A percentile compares a stretch with the other conserved stretches of the same genome.
Conservation (phyloP, 2,888 invertebrate genomes). For the Agrochola circellaris region DNA sequence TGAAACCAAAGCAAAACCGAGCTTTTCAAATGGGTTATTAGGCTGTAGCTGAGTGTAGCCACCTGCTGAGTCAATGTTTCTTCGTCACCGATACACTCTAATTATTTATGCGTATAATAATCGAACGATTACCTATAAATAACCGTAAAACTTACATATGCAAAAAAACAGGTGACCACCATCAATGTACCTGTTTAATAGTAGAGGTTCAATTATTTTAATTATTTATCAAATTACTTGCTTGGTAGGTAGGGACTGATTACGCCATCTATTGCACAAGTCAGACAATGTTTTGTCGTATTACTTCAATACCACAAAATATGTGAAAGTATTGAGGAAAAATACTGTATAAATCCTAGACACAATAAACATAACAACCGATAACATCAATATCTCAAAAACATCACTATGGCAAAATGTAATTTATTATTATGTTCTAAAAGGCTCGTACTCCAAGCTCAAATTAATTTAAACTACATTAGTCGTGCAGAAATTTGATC, state of each 20-base stretch:
- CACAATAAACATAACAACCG: background rate
- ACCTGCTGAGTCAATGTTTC: background rate
- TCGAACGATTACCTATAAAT: background rate
- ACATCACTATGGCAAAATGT: background rate
- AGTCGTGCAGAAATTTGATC: slow-evolving; percentile 60
- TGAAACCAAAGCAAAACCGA: background rate
- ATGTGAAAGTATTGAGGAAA: background rate
- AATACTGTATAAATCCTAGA: background rate
- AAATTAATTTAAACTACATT: background rate
- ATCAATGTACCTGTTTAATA: background rate
- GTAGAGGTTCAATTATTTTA: background rate
- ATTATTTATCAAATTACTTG: background rate
- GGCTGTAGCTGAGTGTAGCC: too few species aligned
- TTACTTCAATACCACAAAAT: background rate
- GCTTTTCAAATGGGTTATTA: background rate
- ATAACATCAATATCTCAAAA: background rate
- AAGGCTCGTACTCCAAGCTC: slow-evolving; percentile 20
- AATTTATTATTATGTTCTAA: background rate
- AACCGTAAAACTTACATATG: background rate
- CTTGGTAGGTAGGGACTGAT: background rate
- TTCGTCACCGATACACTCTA: background rate
- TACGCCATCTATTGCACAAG: slow-evolving; percentile 48
- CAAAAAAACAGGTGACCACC: background rate
- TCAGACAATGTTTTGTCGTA: background rate
- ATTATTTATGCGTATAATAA: too few species aligned